Evolutionary conservation across 2,888 invertebrate species (phyloP), one percentile per base, ranked within the genome.

Genomic region (Stegophylla sp.): DNA sequence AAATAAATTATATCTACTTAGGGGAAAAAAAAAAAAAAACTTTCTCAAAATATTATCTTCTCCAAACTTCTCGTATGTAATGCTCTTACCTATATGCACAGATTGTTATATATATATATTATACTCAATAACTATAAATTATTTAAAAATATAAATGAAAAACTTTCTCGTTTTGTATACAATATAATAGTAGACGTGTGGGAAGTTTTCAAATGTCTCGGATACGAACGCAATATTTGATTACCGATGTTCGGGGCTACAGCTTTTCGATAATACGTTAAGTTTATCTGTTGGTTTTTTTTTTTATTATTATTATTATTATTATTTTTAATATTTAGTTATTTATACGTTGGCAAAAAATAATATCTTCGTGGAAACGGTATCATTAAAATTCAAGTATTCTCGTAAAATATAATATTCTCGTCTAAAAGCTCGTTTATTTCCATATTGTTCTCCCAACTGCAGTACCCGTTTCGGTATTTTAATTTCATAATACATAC

Each of bases 121-220:
- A 28, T 48, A 28, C n/a, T 51, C n/a, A 48, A 48, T 51, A 69
- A 28, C 26, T 48, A 43, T 43, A 69, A 51, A n/a, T 48, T 28
- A 51, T 69, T 69, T 28, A 69, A 28, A 69, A 28, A 69, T 69
- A 48, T 48, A 69, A 69, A 69, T n/a, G 28, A 48, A 69, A 69
- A 69, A 69, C n/a, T 69, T 69, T n/a, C n/a, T n/a, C 9, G 23
- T 26, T n/a, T n/a, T n/a, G n/a, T n/a, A n/a, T n/a, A n/a, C n/a
- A n/a, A n/a, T 17, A 26, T 26, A 48, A n/a, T 4, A 67, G 48
- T 26, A 67, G 48, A 48, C 17, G 26, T 26, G 48, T 67, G 17
- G 5, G 26, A 67, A 69, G 67, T 69, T 69, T 69, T 69, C 12
- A 48, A 48, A 51, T 28, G 0, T 69, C 17, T 13, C 15, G 28